phyloP scores from a whole-genome alignment of 2,888 invertebrate genomes.

The Stenodema calcarata region DNA sequence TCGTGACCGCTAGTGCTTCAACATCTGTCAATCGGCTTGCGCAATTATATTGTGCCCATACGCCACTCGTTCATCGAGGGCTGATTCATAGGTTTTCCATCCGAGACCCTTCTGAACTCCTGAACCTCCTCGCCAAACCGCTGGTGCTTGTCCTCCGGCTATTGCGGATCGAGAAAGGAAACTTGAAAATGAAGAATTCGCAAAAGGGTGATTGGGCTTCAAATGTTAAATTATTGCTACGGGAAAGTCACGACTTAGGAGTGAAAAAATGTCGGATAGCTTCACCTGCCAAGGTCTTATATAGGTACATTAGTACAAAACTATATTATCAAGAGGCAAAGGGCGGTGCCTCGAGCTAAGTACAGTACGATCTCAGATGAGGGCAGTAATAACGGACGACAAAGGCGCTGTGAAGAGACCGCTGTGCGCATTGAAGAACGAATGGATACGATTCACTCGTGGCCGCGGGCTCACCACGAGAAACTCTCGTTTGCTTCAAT shows the following conservation, averaged over 20 bases:
- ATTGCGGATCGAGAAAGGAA: slow-evolving; percentile 1
- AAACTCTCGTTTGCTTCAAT: neutral
- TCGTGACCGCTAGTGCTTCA: slow-evolving; percentile 14
- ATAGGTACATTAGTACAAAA: neutral
- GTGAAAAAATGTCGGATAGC: neutral
- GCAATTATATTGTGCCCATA: slow-evolving; percentile 21
- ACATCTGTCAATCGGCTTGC: slow-evolving; percentile 29
- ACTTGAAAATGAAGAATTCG: slow-evolving; percentile 3
- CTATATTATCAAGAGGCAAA: slow-evolving; percentile 3
- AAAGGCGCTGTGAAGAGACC: neutral
- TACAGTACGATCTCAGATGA: neutral
- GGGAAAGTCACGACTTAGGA: slow-evolving; percentile 15
- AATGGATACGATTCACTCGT: slow-evolving; percentile 6
- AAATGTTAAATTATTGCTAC: slow-evolving; percentile 14
- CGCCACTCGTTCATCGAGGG: neutral
- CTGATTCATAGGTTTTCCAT: slow-evolving; percentile 29
- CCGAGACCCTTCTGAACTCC: neutral
- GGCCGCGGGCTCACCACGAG: neutral
- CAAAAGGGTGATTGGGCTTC: slow-evolving; percentile 13
- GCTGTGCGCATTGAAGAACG: neutral
- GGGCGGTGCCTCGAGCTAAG: neutral
- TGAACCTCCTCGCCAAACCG: neutral
- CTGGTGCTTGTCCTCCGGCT: neutral
- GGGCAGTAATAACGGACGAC: neutral
- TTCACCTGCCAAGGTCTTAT: neutral